Evolutionary conservation across 2,888 invertebrate species (phyloP), one percentile per base, ranked within the genome.

Genomic region (Rutpela maculata): DNA sequence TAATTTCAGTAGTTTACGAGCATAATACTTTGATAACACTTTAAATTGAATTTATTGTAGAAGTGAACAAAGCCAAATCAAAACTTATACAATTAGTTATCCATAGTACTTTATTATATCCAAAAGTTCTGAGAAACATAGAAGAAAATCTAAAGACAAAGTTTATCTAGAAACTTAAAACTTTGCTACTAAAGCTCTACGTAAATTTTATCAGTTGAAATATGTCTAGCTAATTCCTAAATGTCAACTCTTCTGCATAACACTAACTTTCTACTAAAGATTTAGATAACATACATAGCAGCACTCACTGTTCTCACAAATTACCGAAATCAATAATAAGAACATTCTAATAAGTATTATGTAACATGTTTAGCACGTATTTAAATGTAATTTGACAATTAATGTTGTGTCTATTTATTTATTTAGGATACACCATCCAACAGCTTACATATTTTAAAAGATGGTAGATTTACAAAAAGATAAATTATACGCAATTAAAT

Each of bases 81-180:
- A n/a, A 50, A 50, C n/a, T 50, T 50, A 50, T 0, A 15, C 15
- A n/a, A 15, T 15, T 50, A n/a, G 50, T 50, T n/a, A 50, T 50
- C n/a, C 50, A 50, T 50, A 50, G 50, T 50, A 50, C 50, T 50
- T 50, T 50, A 50, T 50, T 50, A 50, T 50, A 12, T 50, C n/a
- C n/a, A 50, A 50, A 50, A 50, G n/a, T 50, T 50, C 4, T 5
- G 50, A 50, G n/a, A 50, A 50, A 50, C 50, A 50, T 9, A 15
- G 11, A 50, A 50, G 15, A n/a, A 50, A 50, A 50, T n/a, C 50
- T 50, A 1, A n/a, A 50, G 50, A 50, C 50, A 50, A 50, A 50
- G 50, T 50, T 50, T 50, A 50, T 50, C 12, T 50, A 12, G n/a
- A 59, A 59, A 59, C 59, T 22, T 59, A 59, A 59, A 59, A 59